Evolutionary conservation across 1,140 invertebrate species (phyloP).

Genomic region (Latrodectus geometricus): DNA sequence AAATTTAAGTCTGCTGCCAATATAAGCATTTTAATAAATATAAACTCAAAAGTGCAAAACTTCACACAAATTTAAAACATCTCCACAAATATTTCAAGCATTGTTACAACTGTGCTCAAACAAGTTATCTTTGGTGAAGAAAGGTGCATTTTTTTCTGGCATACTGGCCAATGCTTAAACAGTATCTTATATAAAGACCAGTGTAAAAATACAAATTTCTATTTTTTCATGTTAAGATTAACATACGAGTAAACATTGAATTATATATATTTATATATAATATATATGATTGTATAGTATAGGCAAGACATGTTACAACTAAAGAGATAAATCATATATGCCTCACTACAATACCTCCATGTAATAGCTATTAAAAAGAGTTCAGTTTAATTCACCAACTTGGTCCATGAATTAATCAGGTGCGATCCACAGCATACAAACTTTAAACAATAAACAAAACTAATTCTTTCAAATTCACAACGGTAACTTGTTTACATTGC

Average conservation of each 20-base stretch:
- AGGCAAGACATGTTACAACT: slow-evolving; percentile 55
- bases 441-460: slow-evolving; percentile 62
- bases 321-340: slow-evolving; percentile 45
- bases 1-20: slow-evolving; percentile 61
- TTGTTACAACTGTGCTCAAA: slow-evolving; percentile 49
- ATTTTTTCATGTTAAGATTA: slow-evolving; percentile 50
- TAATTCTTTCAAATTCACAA: slow-evolving; percentile 61
- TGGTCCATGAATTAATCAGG: slow-evolving; percentile 46
- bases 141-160: slow-evolving; percentile 42
- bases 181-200: slow-evolving; percentile 49
- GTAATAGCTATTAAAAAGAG: slow-evolving; percentile 27
- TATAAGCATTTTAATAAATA: slow-evolving; percentile 55
- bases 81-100: slow-evolving; percentile 23
- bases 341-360: slow-evolving; percentile 15
- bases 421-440: slow-evolving; percentile 52
- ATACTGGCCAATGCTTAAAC: slow-evolving; percentile 56
- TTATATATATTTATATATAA: slow-evolving; percentile 16
- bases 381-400: slow-evolving; percentile 40
- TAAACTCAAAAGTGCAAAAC: slow-evolving; percentile 39
- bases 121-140: slow-evolving; percentile 54
- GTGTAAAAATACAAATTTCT: slow-evolving; percentile 62
- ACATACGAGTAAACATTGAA: slow-evolving; percentile 54
- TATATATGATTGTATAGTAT: slow-evolving; percentile 59
- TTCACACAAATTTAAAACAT: slow-evolving; percentile 40
- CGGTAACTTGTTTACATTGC: slow-evolving; percentile 59